These are phyloP conservation scores for Arnoldichthys spilopterus DNA, from an alignment of 2,797 vertebrate species.

Conservation along the genomic window DNA sequence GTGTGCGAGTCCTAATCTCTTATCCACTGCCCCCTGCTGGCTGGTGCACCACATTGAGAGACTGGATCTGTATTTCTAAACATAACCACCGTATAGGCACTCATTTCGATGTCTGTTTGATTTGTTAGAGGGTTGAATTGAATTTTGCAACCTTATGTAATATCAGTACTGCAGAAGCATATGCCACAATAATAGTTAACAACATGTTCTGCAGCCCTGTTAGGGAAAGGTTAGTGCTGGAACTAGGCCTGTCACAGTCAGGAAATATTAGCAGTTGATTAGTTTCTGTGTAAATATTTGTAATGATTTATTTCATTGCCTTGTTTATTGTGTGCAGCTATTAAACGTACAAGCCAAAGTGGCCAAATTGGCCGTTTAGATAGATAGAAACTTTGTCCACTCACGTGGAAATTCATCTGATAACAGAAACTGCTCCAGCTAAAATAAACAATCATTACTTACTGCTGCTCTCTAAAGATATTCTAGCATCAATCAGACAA, in stretches of 20 bases:
- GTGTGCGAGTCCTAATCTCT: constrained; percentile 38
- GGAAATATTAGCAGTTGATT: too few relatives aligned
- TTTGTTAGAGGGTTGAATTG: background rate
- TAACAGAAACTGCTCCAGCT: too few relatives aligned
- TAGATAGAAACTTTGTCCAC: too few relatives aligned
- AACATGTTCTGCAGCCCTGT: background rate
- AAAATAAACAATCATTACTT: too few relatives aligned
- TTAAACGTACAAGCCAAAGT: too few relatives aligned
- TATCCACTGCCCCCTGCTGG: constrained; percentile 24
- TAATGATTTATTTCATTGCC: too few relatives aligned
- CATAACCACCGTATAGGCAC: background rate
- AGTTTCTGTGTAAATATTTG: too few relatives aligned
- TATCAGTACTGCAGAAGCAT: background rate
- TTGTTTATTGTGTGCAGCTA: too few relatives aligned
- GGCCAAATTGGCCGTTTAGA: too few relatives aligned
- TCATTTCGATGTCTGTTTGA: background rate
- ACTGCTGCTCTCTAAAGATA: too few relatives aligned
- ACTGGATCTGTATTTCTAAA: constrained; percentile 23
- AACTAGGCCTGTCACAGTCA: background rate
- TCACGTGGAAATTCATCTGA: too few relatives aligned
- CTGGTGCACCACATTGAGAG: constrained; percentile 5
- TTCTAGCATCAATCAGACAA: too few relatives aligned
- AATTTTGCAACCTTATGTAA: background rate
- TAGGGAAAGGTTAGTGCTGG: background rate
- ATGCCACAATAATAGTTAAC: background rate